Evolutionary conservation across 53 echinoderm and acorn worm genomes (phyloP).

Genomic region (Holothuria leucospilota): DNA sequence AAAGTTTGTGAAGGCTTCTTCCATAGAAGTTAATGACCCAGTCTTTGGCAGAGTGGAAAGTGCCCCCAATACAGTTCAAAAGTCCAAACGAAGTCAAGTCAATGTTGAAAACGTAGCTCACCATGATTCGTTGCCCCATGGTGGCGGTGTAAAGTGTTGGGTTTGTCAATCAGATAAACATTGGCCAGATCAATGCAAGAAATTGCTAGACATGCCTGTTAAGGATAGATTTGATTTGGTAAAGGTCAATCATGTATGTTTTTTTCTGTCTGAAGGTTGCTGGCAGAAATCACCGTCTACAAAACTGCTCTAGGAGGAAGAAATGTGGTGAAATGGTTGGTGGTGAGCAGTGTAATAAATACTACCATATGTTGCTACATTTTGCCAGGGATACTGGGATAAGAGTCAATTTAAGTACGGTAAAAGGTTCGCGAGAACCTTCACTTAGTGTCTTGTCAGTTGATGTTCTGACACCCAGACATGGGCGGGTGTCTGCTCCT

Average conservation of each 20-base stretch:
- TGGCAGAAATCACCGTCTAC: constrained; percentile 1
- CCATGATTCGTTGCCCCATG: constrained; percentile 3
- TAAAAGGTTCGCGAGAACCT: constrained; percentile 5
- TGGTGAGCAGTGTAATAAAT: not conserved
- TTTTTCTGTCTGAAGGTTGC: constrained; percentile 7
- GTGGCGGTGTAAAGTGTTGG: constrained; percentile 8
- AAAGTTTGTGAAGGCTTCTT: constrained; percentile 36
- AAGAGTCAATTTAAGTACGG: constrained; percentile 16
- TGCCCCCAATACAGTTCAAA: not conserved
- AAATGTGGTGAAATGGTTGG: not conserved
- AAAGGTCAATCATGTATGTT: not conserved
- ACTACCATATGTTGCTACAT: not conserved
- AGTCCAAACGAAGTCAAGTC: no score
- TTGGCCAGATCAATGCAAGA: constrained; percentile 1
- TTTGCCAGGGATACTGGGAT: not conserved
- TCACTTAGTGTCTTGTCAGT: constrained; percentile 35
- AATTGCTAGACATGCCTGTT: constrained; percentile 2
- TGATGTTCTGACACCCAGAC: constrained; percentile 20
- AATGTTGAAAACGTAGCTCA: not conserved
- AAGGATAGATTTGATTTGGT: constrained; percentile 26
- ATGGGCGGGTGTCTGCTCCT: not conserved
- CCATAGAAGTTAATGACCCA: constrained; percentile 32
- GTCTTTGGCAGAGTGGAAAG: constrained; percentile 17
- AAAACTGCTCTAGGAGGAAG: constrained; percentile 17
- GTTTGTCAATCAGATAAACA: constrained; percentile 6